phyloP scores from a whole-genome alignment of 2,113 vertebrate genomes.

The Odocoileus hemionus region DNA sequence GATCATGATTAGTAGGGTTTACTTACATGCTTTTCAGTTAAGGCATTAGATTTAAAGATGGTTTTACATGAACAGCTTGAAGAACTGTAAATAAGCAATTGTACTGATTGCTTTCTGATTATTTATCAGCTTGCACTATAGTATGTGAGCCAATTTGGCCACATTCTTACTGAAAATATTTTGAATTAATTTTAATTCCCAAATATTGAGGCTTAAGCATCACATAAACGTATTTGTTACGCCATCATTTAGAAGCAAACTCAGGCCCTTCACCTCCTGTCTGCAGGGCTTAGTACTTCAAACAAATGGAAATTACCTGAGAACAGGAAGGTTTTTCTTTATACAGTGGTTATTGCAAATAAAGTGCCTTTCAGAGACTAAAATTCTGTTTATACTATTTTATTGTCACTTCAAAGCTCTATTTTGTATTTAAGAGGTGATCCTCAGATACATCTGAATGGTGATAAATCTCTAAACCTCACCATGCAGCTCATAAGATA shows the following conservation, averaged over 20 bases:
- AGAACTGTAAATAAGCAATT: neutral
- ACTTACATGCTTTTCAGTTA: neutral
- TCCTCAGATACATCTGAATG: neutral
- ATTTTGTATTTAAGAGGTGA: neutral
- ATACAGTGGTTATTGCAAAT: neutral
- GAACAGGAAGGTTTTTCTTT: neutral
- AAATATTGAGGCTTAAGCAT: neutral
- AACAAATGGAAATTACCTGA: neutral
- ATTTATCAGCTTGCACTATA: neutral
- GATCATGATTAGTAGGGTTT: neutral
- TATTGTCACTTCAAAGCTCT: neutral
- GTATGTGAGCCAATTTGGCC: neutral
- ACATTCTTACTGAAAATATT: constrained; percentile 16
- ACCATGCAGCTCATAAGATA: neutral
- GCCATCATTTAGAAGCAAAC: neutral
- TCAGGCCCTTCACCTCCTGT: neutral
- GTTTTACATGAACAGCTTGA: neutral
- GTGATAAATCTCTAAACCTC: neutral
- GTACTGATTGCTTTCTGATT: neutral
- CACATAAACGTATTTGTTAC: neutral
- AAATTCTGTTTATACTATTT: neutral
- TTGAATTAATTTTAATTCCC: neutral
- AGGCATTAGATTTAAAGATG: neutral
- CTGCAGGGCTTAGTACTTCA: neutral
- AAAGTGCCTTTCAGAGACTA: neutral